Conservation (phyloP, 2,113 vertebrate genomes). For the Zapornia atra region DNA sequence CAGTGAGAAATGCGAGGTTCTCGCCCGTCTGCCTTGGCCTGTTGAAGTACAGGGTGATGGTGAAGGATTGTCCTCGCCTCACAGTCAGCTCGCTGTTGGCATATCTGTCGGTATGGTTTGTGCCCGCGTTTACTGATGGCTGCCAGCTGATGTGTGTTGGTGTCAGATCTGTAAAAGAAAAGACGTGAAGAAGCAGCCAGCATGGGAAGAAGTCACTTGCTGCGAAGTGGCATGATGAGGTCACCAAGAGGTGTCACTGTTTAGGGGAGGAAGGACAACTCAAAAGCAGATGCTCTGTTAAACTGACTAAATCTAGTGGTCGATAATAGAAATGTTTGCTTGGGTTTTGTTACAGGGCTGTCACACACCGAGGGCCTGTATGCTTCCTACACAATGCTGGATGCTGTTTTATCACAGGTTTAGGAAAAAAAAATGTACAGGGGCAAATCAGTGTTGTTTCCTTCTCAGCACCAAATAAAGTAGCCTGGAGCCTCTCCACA, state of each 20-base stretch:
- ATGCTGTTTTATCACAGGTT: neutral
- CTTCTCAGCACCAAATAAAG: neutral
- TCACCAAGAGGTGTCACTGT: neutral
- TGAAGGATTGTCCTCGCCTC: conserved; percentile 74
- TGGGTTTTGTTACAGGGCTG: neutral
- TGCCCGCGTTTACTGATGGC: conserved; percentile 23
- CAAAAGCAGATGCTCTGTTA: neutral
- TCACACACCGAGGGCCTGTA: neutral
- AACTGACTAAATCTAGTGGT: neutral
- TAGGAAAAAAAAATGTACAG: neutral
- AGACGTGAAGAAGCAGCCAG: neutral
- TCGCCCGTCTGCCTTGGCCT: conserved; percentile 50
- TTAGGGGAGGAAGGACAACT: neutral
- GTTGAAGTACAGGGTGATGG: conserved; percentile 67
- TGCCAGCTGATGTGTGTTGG: conserved; percentile 74
- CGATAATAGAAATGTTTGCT: neutral
- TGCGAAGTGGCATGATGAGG: neutral
- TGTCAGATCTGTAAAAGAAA: conserved; percentile 43
- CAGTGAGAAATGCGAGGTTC: conserved; percentile 67
- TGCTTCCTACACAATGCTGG: neutral
- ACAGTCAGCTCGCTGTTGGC: conserved; percentile 52
- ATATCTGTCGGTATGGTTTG: conserved; percentile 74
- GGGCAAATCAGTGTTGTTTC: neutral
- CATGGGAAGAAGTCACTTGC: neutral
- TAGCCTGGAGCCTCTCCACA: neutral